Conservation (phyloP, 2,113 vertebrate species). For the Sturnira hondurensis region DNA sequence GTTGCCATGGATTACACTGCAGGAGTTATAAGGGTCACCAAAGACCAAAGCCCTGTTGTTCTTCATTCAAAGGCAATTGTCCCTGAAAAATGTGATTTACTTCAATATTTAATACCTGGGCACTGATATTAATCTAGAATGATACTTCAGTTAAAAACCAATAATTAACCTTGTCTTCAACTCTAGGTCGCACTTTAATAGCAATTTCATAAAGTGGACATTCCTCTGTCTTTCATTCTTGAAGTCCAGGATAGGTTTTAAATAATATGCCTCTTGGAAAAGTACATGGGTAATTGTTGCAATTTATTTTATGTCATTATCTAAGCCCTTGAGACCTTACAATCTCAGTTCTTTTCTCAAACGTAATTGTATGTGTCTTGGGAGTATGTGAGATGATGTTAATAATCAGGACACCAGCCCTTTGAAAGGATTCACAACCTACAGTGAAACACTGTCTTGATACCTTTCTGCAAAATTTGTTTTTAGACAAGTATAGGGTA, state of each 20-base stretch:
- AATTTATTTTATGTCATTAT: slow-evolving; percentile 93
- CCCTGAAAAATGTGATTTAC: slow-evolving; percentile 86
- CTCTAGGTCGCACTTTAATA: slow-evolving; percentile 84
- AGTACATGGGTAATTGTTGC: slow-evolving; percentile 87
- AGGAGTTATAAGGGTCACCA: slow-evolving; percentile 84
- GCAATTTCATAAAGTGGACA: slow-evolving; percentile 89
- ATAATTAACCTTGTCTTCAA: slow-evolving; percentile 88
- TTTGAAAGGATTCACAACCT: slow-evolving; percentile 68
- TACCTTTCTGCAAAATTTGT: slow-evolving; percentile 52
- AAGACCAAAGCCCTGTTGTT: slow-evolving; percentile 91
- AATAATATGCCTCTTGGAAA: slow-evolving; percentile 85
- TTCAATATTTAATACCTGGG: slow-evolving; percentile 86
- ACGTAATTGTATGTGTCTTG: slow-evolving; percentile 83
- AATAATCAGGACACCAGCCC: slow-evolving; percentile 77
- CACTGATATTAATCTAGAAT: slow-evolving; percentile 86
- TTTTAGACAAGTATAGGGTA: slow-evolving; percentile 39
- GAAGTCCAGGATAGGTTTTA: slow-evolving; percentile 82
- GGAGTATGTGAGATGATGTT: slow-evolving; percentile 81
- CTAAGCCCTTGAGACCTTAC: slow-evolving; percentile 82
- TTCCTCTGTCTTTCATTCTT: slow-evolving; percentile 84
- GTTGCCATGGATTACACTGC: slow-evolving; percentile 85
- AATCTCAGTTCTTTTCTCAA: slow-evolving; percentile 78
- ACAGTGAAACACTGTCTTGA: slow-evolving; percentile 67
- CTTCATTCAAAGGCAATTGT: slow-evolving; percentile 94
- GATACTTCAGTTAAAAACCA: slow-evolving; percentile 87